Evolutionary conservation across 2,113 vertebrate genomes (phyloP), one percentile per base, ranked within the genome.

Genomic region (Toxostoma redivivum): DNA sequence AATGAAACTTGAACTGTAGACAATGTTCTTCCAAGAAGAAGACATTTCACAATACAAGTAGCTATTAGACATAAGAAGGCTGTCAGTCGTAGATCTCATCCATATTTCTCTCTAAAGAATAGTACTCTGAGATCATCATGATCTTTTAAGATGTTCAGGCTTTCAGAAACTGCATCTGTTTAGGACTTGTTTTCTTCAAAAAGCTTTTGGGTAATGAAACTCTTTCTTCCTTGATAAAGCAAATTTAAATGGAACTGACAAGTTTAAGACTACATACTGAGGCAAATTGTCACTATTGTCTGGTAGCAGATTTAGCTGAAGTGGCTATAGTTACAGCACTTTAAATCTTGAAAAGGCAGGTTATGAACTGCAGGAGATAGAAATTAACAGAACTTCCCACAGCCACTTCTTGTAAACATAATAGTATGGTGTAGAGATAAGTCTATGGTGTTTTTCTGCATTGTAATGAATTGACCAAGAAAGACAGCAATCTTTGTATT

Each of bases 161-260:
- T 94, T 85, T 95, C 86, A 92, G 65, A 81, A 92, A 93, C 37
- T 70, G 65, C 62, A 67, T 73, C 71, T 72, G 30, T 92, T 97
- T 94, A 96, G 61, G 95, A 78, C 27, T 38, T 69, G 27, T 86
- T 97, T 92, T 97, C 94, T 97, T 97, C 90, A 79, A 72, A 86
- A 97, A 87, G 86, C 54, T 94, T 94, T 65, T 22, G 69, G 93
- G 91, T 67, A 87, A 87, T 58, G 81, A 95, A 96, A 87, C 35
- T 42, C 84, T 95, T 97, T 98, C 91, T 96, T 97, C 84, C 62
- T 74, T 20, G 7, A 61, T 78, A 71, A 79, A 96, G 83, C 92
- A 30, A 94, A 92, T 97, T 95, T 97, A 95, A 97, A 97, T 45
- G 31, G 66, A 95, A 79, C 70, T 96, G 97, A 97, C 95, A 97